A percentile compares a stretch with the other conserved stretches of the same genome.
These are phyloP conservation scores for Redunca redunca DNA, from an alignment of 2,113 vertebrate species.

Conservation along the genomic window DNA sequence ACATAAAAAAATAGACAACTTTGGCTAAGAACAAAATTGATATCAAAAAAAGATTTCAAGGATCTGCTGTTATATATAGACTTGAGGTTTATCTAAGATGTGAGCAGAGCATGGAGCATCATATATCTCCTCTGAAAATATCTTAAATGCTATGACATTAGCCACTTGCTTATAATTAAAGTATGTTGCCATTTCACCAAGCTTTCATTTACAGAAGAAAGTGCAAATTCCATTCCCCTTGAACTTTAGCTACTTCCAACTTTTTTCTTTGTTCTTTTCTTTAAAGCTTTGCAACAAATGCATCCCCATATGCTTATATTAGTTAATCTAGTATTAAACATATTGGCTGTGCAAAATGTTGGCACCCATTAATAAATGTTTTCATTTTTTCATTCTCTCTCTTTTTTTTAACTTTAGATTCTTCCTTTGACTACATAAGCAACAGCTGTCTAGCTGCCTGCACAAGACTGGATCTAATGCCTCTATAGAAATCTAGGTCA, in stretches of 20 bases:
- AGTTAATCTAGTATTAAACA: slow-evolving; percentile 90
- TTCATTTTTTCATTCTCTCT: slow-evolving; percentile 84
- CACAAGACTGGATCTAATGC: slow-evolving; percentile 87
- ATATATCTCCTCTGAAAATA: slow-evolving; percentile 61
- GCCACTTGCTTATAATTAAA: slow-evolving; percentile 85
- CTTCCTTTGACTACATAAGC: slow-evolving; percentile 89
- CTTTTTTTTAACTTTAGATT: slow-evolving; percentile 81
- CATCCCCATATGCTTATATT: slow-evolving; percentile 90
- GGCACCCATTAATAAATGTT: slow-evolving; percentile 90
- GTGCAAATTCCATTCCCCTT: slow-evolving; percentile 84
- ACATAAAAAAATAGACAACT: neutral
- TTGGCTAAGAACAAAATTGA: slow-evolving; percentile 6
- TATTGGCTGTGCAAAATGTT: slow-evolving; percentile 88
- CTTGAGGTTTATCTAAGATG: slow-evolving; percentile 58
- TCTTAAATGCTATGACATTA: slow-evolving; percentile 85
- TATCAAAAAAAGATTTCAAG: slow-evolving; percentile 32
- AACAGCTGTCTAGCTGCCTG: slow-evolving; percentile 90
- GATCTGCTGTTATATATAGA: slow-evolving; percentile 35
- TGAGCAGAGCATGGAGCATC: slow-evolving; percentile 54
- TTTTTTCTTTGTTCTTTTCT: slow-evolving; percentile 89
- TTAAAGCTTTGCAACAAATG: slow-evolving; percentile 88
- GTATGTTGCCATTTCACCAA: slow-evolving; percentile 83
- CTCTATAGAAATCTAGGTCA: slow-evolving; percentile 87
- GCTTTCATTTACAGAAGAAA: slow-evolving; percentile 86
- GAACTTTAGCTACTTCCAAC: slow-evolving; percentile 85